phyloP scores from a whole-genome alignment of 2,888 invertebrate species.

The Morpho helenor region DNA sequence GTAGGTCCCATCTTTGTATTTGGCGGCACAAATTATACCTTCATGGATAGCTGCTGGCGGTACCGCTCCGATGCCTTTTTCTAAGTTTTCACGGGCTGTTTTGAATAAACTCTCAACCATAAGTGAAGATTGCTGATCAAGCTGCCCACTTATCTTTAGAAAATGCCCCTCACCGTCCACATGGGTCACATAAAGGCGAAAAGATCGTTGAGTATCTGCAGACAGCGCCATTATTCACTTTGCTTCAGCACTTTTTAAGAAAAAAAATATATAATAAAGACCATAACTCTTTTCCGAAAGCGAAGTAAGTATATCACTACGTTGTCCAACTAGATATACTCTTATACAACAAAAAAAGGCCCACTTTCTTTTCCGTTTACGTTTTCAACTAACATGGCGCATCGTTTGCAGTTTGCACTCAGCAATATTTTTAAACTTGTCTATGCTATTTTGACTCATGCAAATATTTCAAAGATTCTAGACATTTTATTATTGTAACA shows the following conservation, averaged over 20 bases:
- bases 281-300: slow-evolving; percentile 46
- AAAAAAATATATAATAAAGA: slow-evolving; percentile 24
- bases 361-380: slow-evolving; percentile 66
- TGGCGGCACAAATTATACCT: slow-evolving; percentile 82
- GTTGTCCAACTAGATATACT: slow-evolving; percentile 41
- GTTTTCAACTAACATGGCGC: slow-evolving; percentile 68
- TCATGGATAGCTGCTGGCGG: slow-evolving; percentile 68
- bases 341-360: slow-evolving; percentile 37
- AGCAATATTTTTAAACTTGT: slow-evolving; percentile 11
- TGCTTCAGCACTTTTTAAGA: slow-evolving; percentile 18
- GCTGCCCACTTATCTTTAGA: slow-evolving; percentile 86
- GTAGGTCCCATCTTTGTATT: slow-evolving; percentile 82
- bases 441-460: slow-evolving; percentile 3
- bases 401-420: slow-evolving; percentile 18
- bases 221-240: slow-evolving; percentile 50
- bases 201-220: slow-evolving; percentile 52
- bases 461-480: not conserved
- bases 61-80: slow-evolving; percentile 66
- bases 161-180: slow-evolving; percentile 84
- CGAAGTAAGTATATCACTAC: slow-evolving; percentile 29
- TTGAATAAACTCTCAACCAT: slow-evolving; percentile 76
- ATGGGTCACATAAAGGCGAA: slow-evolving; percentile 80
- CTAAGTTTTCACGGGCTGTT: slow-evolving; percentile 56
- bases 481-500: not conserved
- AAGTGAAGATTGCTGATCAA: slow-evolving; percentile 76